A percentile compares a stretch with the other conserved stretches of the same genome.
These are phyloP conservation scores for Ceratothoa steindachneri DNA, from an alignment of 2,888 invertebrate genomes.

Conservation along the genomic window DNA sequence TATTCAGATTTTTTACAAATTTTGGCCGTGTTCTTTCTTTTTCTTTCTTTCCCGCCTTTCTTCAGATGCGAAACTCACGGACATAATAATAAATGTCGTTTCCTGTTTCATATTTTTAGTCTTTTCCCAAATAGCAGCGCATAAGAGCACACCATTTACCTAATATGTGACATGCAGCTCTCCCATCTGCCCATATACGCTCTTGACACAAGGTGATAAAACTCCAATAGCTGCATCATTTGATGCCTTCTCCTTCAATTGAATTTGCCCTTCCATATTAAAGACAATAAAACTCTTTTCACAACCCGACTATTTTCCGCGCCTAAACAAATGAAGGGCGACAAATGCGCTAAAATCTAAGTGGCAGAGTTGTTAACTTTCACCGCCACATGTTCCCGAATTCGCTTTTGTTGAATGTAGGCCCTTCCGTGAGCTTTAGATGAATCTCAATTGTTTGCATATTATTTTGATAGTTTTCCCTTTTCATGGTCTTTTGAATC, in stretches of 20 bases:
- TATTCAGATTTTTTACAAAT: too few species aligned
- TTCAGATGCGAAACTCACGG: too few species aligned
- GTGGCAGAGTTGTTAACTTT: slow-evolving; percentile 34
- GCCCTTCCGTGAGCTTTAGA: background rate
- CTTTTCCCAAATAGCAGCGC: too few species aligned
- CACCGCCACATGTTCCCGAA: slow-evolving; percentile 21
- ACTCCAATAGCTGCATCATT: background rate
- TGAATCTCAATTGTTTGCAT: background rate
- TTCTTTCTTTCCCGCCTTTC: too few species aligned
- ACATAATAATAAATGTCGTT: background rate
- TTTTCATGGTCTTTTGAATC: background rate
- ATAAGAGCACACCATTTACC: too few species aligned
- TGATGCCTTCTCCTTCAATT: background rate
- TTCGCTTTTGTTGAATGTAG: background rate
- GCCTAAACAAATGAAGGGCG: slow-evolving; percentile 29
- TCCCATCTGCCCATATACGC: background rate
- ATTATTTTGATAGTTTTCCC: background rate
- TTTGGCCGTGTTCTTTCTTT: too few species aligned
- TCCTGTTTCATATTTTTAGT: too few species aligned
- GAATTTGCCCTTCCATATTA: slow-evolving; percentile 13
- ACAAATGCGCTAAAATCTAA: slow-evolving; percentile 32
- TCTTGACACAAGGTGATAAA: background rate
- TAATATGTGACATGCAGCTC: background rate
- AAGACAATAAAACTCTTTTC: slow-evolving; percentile 14
- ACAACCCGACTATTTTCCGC: slow-evolving; percentile 13